Evolutionary conservation across 2,797 vertebrate species (phyloP).

Genomic region (Sebastes hubbsi): DNA sequence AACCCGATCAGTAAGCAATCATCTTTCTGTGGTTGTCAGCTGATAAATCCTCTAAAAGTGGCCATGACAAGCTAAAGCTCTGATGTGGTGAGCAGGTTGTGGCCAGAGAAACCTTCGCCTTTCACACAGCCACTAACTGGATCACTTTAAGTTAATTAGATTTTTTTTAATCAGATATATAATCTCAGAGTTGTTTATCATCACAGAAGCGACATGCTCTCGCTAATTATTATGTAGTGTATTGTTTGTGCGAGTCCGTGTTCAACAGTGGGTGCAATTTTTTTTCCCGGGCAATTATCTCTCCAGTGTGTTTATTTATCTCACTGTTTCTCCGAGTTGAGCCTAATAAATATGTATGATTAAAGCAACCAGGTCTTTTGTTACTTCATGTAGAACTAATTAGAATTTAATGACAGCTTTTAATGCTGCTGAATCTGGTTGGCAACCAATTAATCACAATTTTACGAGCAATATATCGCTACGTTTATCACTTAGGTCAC

Average conservation of each 20-base stretch:
- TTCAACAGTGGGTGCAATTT: constrained; percentile 65
- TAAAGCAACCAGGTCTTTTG: constrained; percentile 82
- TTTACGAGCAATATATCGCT: constrained; percentile 81
- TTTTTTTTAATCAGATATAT: constrained; percentile 28
- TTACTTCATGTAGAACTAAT: constrained; percentile 88
- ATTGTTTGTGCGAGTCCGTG: constrained; percentile 51
- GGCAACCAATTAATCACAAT: constrained; percentile 85
- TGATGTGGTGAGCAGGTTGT: background rate
- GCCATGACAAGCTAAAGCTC: constrained; percentile 16
- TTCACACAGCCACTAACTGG: background rate
- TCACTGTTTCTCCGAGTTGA: constrained; percentile 56
- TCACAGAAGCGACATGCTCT: constrained; percentile 17
- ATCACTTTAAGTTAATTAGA: constrained; percentile 32
- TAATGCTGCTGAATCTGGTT: constrained; percentile 82
- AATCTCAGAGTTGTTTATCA: constrained; percentile 52
- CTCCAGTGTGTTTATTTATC: constrained; percentile 65
- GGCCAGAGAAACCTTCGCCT: background rate
- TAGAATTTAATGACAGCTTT: constrained; percentile 85
- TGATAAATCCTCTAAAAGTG: constrained; percentile 30
- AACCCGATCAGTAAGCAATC: constrained; percentile 31
- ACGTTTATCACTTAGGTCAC: constrained; percentile 55
- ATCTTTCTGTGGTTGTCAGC: constrained; percentile 17
- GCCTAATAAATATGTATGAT: constrained; percentile 88
- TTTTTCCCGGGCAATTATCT: constrained; percentile 74
- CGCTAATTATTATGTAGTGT: constrained; percentile 56